These are phyloP conservation scores for Microctonus aethiopoides DNA, from an alignment of 2,888 invertebrate species.

Conservation along the genomic window DNA sequence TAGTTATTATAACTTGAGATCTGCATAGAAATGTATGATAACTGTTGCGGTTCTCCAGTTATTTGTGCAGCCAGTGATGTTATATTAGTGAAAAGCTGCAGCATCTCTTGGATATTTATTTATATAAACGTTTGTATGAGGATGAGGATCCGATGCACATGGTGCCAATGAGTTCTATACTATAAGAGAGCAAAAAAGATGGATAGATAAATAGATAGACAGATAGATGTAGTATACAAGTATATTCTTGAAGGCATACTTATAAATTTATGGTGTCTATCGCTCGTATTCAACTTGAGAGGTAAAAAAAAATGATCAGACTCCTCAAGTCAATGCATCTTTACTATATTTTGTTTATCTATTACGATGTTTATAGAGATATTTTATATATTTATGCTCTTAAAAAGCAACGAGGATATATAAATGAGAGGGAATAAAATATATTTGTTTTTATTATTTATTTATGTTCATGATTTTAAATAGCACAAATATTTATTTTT, in stretches of 20 bases:
- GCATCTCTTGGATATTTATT: conserved; percentile 9
- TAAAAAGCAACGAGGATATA: background rate
- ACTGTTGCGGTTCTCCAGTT: conserved; percentile 57
- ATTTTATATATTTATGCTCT: background rate
- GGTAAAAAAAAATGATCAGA: background rate
- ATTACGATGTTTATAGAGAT: conserved; percentile 9
- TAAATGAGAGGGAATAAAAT: conserved; percentile 8
- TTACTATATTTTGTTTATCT: conserved; percentile 22
- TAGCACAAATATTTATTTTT: conserved; percentile 13
- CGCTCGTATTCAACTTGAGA: conserved; percentile 20
- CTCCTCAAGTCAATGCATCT: conserved; percentile 17
- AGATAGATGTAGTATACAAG: conserved; percentile 6
- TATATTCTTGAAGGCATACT: conserved; percentile 25
- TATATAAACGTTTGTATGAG: background rate
- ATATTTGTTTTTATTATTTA: background rate
- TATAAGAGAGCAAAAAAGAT: background rate
- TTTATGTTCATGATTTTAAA: conserved; percentile 6
- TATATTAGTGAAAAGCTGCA: background rate
- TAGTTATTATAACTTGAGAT: conserved; percentile 54
- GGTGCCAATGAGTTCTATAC: background rate
- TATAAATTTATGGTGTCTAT: conserved; percentile 43
- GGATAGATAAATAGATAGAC: conserved; percentile 1
- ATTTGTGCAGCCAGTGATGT: conserved; percentile 35
- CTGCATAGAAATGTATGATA: conserved; percentile 51
- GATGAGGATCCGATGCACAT: background rate